Percentiles rank a stretch among this genome's conserved stretches.
phyloP scores from a whole-genome alignment of 2,888 invertebrate genomes.

The Hirtodrosophila confusa region DNA sequence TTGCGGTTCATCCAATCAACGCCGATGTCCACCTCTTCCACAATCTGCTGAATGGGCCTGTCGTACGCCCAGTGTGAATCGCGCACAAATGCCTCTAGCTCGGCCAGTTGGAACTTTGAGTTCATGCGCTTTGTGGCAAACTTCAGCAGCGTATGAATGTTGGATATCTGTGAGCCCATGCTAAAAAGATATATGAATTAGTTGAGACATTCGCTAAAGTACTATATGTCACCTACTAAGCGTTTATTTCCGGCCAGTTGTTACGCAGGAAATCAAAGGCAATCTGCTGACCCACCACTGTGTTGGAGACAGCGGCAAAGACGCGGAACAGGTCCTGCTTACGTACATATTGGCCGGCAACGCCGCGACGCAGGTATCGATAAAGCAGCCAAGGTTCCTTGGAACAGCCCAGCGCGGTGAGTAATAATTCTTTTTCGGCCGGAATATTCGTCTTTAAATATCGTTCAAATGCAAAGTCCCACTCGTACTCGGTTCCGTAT shows the following conservation, averaged over 20 bases:
- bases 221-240: constrained; percentile 87
- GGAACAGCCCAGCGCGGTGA: constrained; percentile 92
- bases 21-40: constrained; percentile 92
- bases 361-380: constrained; percentile 89
- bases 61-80: constrained; percentile 88
- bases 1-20: constrained; percentile 93
- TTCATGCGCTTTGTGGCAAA: constrained; percentile 90
- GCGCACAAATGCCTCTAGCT: constrained; percentile 89
- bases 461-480: constrained; percentile 94
- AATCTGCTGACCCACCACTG: constrained; percentile 91
- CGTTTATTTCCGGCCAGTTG: constrained; percentile 89
- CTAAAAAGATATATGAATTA: constrained; percentile 84
- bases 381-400: constrained; percentile 91
- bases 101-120: constrained; percentile 90
- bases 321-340: constrained; percentile 93
- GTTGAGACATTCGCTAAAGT: background rate
- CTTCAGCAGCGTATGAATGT: constrained; percentile 89
- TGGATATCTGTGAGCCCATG: constrained; percentile 89
- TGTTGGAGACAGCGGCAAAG: constrained; percentile 90
- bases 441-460: constrained; percentile 91
- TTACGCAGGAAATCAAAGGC: constrained; percentile 91
- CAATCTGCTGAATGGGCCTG: constrained; percentile 90
- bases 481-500: constrained; percentile 92
- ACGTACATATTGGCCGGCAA: constrained; percentile 90
- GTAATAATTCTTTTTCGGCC: constrained; percentile 91